A percentile compares a stretch with the other conserved stretches of the same genome.
These are phyloP conservation scores for Phalacrocorax carbo DNA, from an alignment of 2,113 vertebrate species.

Conservation along the genomic window DNA sequence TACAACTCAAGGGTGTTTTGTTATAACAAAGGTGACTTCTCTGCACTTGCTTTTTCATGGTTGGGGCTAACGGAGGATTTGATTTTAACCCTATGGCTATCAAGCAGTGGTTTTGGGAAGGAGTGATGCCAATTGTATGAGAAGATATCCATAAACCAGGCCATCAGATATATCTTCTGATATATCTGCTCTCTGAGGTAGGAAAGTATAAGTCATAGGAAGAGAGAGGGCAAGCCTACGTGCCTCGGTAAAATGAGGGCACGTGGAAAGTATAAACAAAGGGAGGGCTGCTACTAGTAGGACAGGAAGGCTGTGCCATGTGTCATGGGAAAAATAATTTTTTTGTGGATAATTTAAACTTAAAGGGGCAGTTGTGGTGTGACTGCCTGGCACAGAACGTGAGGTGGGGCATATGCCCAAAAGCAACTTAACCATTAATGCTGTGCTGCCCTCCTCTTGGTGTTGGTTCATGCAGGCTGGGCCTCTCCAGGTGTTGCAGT, in stretches of 20 bases:
- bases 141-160: neutral
- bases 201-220: constrained; percentile 38
- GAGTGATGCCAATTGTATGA: neutral
- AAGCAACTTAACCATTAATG: neutral
- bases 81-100: neutral
- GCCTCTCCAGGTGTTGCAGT: neutral
- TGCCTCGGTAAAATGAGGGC: constrained; percentile 18
- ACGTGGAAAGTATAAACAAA: neutral
- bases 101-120: neutral
- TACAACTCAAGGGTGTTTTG: neutral
- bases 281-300: neutral
- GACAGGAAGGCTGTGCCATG: neutral
- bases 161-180: neutral
- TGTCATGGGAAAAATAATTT: constrained; percentile 1
- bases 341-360: neutral
- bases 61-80: neutral
- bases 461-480: neutral
- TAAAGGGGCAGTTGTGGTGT: neutral
- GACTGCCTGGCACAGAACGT: neutral
- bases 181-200: constrained; percentile 9
- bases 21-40: constrained; percentile 26
- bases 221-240: constrained; percentile 22
- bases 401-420: neutral
- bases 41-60: neutral
- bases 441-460: neutral